Evolutionary conservation across 2,797 vertebrate genomes (phyloP).

Genomic region (Nannoperca obscura): DNA sequence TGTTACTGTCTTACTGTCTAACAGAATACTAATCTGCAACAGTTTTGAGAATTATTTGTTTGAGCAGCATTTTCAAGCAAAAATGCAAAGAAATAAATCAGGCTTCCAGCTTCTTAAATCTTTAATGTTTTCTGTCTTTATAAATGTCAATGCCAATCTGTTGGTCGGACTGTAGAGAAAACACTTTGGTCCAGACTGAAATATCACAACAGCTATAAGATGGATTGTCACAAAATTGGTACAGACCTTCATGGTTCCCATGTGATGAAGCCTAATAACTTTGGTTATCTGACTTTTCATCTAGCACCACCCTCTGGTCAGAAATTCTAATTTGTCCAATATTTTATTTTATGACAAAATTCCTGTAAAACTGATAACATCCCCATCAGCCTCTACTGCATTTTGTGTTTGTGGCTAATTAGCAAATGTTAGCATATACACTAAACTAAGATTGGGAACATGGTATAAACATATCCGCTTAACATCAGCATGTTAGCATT

Average conservation of each 20-base stretch:
- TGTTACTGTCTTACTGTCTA: constrained; percentile 4
- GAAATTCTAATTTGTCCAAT: background rate
- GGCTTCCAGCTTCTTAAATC: background rate
- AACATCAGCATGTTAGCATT: background rate
- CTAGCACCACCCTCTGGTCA: background rate
- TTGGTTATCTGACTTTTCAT: background rate
- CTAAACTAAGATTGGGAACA: background rate
- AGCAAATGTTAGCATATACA: background rate
- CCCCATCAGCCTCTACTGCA: background rate
- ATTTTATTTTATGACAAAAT: background rate
- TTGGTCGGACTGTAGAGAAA: background rate
- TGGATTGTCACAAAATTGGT: background rate
- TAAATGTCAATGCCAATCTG: background rate
- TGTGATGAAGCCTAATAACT: background rate
- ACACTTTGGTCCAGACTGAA: background rate
- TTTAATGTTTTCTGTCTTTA: background rate
- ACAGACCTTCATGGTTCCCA: background rate
- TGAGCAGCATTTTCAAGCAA: background rate
- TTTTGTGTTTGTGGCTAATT: background rate
- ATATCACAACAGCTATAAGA: too few species aligned
- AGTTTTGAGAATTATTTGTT: background rate
- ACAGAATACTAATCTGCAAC: background rate
- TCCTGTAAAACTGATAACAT: background rate
- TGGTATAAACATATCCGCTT: background rate
- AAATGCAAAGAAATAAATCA: background rate